Percentiles rank a stretch among this genome's conserved stretches.
phyloP scores from a whole-genome alignment of 1,140 invertebrate genomes.

The Leptopilina boulardi region DNA sequence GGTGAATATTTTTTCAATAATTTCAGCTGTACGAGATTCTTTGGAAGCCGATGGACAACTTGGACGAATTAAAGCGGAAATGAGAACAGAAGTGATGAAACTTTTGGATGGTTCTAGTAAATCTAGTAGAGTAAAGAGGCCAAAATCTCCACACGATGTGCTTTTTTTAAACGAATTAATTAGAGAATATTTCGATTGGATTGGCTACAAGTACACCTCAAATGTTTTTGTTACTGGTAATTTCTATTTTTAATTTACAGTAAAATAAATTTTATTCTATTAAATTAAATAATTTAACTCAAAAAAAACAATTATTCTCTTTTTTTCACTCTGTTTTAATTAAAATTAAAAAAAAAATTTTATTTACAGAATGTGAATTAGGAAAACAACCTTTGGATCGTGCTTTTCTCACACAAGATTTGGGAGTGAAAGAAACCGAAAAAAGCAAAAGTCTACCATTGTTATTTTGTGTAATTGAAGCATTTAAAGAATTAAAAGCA shows the following conservation, averaged over 20 bases:
- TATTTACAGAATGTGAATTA: slow-evolving; percentile 69
- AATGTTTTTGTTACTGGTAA: slow-evolving; percentile 70
- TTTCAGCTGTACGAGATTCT: slow-evolving; percentile 71
- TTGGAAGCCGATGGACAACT: slow-evolving; percentile 71
- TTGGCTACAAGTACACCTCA: slow-evolving; percentile 73
- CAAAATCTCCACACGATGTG: slow-evolving; percentile 66
- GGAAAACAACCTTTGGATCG: slow-evolving; percentile 68
- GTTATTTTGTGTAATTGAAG: slow-evolving; percentile 68
- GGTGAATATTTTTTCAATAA: not conserved
- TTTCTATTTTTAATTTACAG: slow-evolving; percentile 36
- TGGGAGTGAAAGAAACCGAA: slow-evolving; percentile 68
- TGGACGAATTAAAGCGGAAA: slow-evolving; percentile 71
- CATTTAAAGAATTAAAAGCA: slow-evolving; percentile 64
- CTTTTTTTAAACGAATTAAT: slow-evolving; percentile 73
- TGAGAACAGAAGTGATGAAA: slow-evolving; percentile 72
- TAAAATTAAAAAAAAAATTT: slow-evolving; percentile 29
- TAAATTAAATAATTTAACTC: too few species aligned
- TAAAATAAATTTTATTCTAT: too few species aligned
- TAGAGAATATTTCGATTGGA: slow-evolving; percentile 75
- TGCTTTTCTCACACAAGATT: slow-evolving; percentile 64
- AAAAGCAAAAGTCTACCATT: slow-evolving; percentile 67
- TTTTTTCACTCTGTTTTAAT: too few species aligned
- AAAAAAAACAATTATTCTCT: too few species aligned
- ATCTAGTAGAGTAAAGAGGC: slow-evolving; percentile 56
- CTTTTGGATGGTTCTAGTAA: slow-evolving; percentile 65